Percentiles rank a stretch among this genome's conserved stretches.
These are phyloP conservation scores for Oasisia sp. DNA, from an alignment of 2,888 invertebrate genomes.

Conservation along the genomic window DNA sequence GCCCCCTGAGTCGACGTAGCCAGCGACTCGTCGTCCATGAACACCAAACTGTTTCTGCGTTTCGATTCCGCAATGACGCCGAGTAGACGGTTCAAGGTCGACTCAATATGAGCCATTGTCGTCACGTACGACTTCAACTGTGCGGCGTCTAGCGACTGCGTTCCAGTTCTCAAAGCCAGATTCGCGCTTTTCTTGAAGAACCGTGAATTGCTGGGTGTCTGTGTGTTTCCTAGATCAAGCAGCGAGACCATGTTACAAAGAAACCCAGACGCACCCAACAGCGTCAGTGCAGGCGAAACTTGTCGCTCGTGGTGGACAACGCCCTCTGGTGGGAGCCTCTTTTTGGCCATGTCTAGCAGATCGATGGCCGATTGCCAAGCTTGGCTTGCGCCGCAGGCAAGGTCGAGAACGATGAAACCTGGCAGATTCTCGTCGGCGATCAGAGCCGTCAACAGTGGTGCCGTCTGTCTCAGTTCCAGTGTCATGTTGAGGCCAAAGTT, in stretches of 20 bases:
- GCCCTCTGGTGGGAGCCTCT: slow-evolving; percentile 25
- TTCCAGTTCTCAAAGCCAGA: slow-evolving; percentile 17
- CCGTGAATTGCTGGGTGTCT: not conserved
- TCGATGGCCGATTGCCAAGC: slow-evolving; percentile 55
- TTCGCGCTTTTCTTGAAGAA: slow-evolving; percentile 28
- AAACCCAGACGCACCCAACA: not conserved
- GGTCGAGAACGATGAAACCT: slow-evolving; percentile 55
- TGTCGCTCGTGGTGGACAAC: not conserved
- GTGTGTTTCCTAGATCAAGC: not conserved
- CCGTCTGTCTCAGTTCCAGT: slow-evolving; percentile 19
- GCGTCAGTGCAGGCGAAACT: not conserved
- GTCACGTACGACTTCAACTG: not conserved
- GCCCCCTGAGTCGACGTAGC: not conserved
- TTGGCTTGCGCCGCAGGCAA: slow-evolving; percentile 52
- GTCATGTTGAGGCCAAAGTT: slow-evolving; percentile 13
- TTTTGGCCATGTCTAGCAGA: slow-evolving; percentile 49
- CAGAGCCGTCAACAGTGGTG: slow-evolving; percentile 7
- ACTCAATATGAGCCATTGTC: not conserved
- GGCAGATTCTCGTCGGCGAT: slow-evolving; percentile 34
- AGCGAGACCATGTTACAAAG: not conserved
- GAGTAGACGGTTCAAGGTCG: not conserved
- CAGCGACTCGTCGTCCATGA: not conserved
- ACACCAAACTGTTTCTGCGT: slow-evolving; percentile 4
- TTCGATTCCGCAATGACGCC: not conserved
- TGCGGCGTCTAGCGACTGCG: slow-evolving; percentile 19